Base-by-base conservation (phyloP, 2,113 vertebrate genomes). In the Ciconia stormi region DNA sequence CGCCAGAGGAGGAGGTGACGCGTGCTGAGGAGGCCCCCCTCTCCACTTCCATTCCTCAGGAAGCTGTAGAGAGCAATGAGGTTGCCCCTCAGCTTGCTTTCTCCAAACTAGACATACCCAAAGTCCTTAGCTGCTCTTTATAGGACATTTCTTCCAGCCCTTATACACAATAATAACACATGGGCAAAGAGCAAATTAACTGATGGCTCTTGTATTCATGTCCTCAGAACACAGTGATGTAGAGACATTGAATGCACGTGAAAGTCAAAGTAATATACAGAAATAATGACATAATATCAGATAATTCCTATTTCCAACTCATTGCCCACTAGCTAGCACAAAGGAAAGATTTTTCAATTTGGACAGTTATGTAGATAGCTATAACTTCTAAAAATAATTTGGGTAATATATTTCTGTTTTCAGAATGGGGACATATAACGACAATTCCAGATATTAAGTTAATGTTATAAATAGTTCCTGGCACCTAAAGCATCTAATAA, bases 121-220 rank as follows among this genome's bases (percentile, higher is more conserved):
- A 3, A 53, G 10, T 42, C 36, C 22, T 73, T 21, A 44, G 20
- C 19, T 2, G 1, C n/a, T 90, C 16, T 14, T 59, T 27, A n/a
- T 1, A 71, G 27, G 5, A 58, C 6, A 8, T 26, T 1, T 2
- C 6, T 46, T 49, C 22, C 22, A 47, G 62, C 6, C 3, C 3
- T 70, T 65, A 44, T 25, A 25, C 11, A 40, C 25, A 70, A 13
- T 18, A 61, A 80, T 20, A 38, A 26, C 19, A 7, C 5, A 34
- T 16, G 23, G 18, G 11, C 10, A 82, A 85, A 93, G 12, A 46
- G 8, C 19, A 83, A 50, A 69, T 56, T 50, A 46, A 44, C 14
- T 19, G 5, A 6, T 30, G 21, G 9, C 4, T 76, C 15, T 66
- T 61, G 10, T 58, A 9, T 30, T 44, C 46, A 20, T 7, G 1